These are phyloP conservation scores for Clarias gariepinus DNA, from an alignment of 2,113 vertebrate genomes.

Conservation along the genomic window DNA sequence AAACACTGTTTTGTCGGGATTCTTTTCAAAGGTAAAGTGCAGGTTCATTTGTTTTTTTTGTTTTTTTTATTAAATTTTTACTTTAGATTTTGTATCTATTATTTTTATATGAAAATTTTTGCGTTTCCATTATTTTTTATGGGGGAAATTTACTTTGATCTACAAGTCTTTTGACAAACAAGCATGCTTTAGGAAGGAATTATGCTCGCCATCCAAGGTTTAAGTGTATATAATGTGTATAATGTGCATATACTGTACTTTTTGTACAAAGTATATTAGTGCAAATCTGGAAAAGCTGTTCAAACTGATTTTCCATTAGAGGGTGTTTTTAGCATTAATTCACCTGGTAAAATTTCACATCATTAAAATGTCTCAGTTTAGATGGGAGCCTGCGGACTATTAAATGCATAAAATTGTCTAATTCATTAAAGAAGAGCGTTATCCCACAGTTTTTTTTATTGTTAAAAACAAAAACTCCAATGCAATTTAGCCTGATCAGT, in stretches of 20 bases:
- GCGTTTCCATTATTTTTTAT: no score
- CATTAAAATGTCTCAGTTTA: background rate
- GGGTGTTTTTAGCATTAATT: background rate
- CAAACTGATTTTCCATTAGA: background rate
- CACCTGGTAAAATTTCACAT: background rate
- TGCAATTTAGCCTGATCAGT: background rate
- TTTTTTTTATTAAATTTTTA: no score
- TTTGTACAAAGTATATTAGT: background rate
- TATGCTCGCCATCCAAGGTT: no score
- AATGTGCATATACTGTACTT: background rate
- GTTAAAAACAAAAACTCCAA: background rate
- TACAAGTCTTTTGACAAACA: no score
- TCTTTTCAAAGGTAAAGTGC: no score
- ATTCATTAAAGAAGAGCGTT: background rate
- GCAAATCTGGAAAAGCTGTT: background rate
- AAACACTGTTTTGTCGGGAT: no score
- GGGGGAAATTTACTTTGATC: no score
- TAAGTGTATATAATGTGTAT: no score
- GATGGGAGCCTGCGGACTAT: background rate
- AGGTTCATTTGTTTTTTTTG: no score
- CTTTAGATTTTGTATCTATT: no score
- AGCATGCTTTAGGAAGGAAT: no score
- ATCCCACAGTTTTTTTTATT: background rate
- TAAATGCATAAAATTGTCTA: background rate
- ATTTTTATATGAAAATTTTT: no score